Conservation (phyloP, 2,797 vertebrate species). For the Sebastiscus tertius region DNA sequence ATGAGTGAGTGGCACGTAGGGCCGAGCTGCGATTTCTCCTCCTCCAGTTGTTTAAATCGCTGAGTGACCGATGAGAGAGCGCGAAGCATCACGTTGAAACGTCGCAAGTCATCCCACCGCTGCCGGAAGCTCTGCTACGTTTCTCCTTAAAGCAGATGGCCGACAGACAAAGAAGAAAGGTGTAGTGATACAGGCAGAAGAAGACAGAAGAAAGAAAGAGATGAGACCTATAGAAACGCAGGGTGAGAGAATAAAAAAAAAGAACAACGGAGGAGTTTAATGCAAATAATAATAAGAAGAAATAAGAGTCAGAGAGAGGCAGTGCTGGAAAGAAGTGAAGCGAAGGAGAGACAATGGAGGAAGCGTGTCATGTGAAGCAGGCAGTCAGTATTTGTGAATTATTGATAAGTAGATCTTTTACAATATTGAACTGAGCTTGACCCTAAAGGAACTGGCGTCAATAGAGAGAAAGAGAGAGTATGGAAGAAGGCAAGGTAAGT, state of each 20-base stretch:
- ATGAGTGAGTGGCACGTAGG: too few relatives aligned
- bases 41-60: too few relatives aligned
- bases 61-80: too few relatives aligned
- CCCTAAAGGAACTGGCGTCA: constrained; percentile 23
- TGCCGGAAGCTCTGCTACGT: too few relatives aligned
- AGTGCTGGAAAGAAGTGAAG: neutral
- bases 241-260: neutral
- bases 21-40: too few relatives aligned
- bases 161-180: neutral
- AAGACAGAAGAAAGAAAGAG: neutral
- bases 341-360: neutral
- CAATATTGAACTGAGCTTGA: constrained; percentile 55
- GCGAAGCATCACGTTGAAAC: too few relatives aligned
- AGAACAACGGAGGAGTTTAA: neutral
- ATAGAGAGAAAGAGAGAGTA: neutral
- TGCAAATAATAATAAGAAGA: neutral
- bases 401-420: constrained; percentile 66
- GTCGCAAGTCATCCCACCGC: too few relatives aligned
- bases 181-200: neutral
- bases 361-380: constrained; percentile 40
- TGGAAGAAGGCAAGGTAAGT: too few relatives aligned
- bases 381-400: constrained; percentile 62
- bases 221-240: neutral
- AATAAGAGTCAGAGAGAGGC: neutral
- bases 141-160: too few relatives aligned